Evolutionary conservation across 2,888 invertebrate species (phyloP), one percentile per base, ranked within the genome.

Genomic region (Sthenelais limicola): DNA sequence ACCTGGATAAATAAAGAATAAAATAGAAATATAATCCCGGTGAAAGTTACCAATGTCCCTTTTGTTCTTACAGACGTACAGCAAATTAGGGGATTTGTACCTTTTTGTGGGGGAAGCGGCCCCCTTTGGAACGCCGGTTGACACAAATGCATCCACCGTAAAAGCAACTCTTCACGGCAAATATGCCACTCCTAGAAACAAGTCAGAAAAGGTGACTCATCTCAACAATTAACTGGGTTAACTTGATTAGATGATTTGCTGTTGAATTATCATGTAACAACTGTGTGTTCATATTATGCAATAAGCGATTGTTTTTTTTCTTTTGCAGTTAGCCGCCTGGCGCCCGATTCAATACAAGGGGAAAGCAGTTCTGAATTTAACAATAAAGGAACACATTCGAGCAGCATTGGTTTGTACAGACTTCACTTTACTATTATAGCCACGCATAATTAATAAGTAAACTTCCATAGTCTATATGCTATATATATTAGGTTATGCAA

Each of bases 281-380:
- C n/a, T n/a, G n/a, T n/a, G n/a, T n/a, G n/a, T n/a, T n/a, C n/a
- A n/a, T n/a, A n/a, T n/a, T n/a, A n/a, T n/a, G n/a, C n/a, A n/a
- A n/a, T n/a, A n/a, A n/a, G n/a, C n/a, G n/a, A n/a, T n/a, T n/a
- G 21, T 51, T 30, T 18, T 68, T 21, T 18, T 9, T 56, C 15
- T 32, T 38, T 43, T 80, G 30, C 77, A 85, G 85, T 82, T 83
- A 80, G 82, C 85, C 58, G 83, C 84, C 5, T 85, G 85, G 85
- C 83, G 82, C 56, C 82, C 85, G 26, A 74, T 79, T 0, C 56
- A 79, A 47, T 79, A 82, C 68, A 83, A 81, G 71, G 84, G 84
- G 12, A 84, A 82, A 68, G 78, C 78, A 35, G 77, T 78, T 51
- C 79, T 85, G 7, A 76, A 80, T 69, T 74, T 84, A 21, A 72